These are phyloP conservation scores for Apocrypta bakeri DNA, from an alignment of 1,140 invertebrate genomes.

Conservation along the genomic window DNA sequence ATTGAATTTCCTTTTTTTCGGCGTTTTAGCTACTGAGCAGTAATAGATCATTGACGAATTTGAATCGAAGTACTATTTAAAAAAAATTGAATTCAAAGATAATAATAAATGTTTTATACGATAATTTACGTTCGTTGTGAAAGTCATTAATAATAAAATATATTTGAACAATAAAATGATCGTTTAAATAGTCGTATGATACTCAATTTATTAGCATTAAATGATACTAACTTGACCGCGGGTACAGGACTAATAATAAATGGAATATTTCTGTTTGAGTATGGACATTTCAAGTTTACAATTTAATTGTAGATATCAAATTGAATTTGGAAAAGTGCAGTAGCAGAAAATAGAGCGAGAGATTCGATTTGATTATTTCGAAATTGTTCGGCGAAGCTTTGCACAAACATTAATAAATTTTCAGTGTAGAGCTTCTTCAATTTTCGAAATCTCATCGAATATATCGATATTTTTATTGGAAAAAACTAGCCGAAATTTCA, in stretches of 20 bases:
- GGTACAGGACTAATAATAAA: background rate
- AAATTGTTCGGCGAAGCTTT: background rate
- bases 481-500: background rate
- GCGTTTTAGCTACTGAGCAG: background rate
- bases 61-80: background rate
- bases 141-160: background rate
- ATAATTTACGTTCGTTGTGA: background rate
- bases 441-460: no score
- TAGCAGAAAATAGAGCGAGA: no score
- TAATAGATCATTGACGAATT: background rate
- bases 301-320: conserved; percentile 18
- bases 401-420: no score
- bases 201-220: background rate
- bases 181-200: background rate
- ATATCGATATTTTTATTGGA: no score
- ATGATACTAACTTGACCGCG: background rate
- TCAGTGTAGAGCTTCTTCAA: no score
- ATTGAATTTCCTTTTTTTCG: background rate
- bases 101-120: background rate
- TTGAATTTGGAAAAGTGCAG: background rate
- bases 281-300: background rate
- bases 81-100: background rate
- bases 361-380: background rate
- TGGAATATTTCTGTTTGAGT: background rate
- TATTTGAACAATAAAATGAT: background rate